Conservation (phyloP, 2,797 vertebrate species). For the Anableps anableps region DNA sequence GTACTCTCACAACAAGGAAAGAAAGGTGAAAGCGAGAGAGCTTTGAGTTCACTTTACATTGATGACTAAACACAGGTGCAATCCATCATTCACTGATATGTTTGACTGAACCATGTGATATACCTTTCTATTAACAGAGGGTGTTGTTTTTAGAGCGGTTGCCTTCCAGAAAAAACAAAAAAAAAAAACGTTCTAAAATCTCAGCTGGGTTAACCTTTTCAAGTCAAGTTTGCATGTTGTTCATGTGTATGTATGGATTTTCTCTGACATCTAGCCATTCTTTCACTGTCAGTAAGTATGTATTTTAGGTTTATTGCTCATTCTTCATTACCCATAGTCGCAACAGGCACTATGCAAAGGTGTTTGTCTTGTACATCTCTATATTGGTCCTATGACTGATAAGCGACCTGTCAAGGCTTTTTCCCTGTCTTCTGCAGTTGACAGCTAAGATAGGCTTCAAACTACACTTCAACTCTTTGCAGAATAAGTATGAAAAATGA, state of each 20-base stretch:
- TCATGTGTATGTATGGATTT: neutral
- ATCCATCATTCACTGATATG: constrained; percentile 48
- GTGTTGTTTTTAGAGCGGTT: neutral
- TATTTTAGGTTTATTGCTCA: neutral
- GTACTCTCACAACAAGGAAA: constrained; percentile 30
- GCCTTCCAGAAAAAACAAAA: neutral
- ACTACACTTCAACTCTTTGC: neutral
- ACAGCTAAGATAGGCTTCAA: neutral
- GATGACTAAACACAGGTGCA: constrained; percentile 36
- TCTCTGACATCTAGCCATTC: neutral
- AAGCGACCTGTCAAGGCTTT: neutral
- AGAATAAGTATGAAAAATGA: constrained; percentile 3
- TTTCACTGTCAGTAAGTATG: neutral
- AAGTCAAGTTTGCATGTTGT: neutral
- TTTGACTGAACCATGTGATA: constrained; percentile 37
- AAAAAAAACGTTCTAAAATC: neutral
- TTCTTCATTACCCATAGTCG: neutral
- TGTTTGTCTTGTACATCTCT: neutral
- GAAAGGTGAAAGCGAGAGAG: constrained; percentile 50
- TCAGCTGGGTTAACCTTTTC: neutral
- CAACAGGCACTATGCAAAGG: neutral
- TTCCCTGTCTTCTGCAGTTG: neutral
- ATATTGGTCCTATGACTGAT: neutral
- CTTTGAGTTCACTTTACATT: constrained; percentile 27
- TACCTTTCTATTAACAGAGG: constrained; percentile 30